These are phyloP conservation scores for Protaetia brevitarsis DNA, from an alignment of 1,140 invertebrate species.

Conservation along the genomic window DNA sequence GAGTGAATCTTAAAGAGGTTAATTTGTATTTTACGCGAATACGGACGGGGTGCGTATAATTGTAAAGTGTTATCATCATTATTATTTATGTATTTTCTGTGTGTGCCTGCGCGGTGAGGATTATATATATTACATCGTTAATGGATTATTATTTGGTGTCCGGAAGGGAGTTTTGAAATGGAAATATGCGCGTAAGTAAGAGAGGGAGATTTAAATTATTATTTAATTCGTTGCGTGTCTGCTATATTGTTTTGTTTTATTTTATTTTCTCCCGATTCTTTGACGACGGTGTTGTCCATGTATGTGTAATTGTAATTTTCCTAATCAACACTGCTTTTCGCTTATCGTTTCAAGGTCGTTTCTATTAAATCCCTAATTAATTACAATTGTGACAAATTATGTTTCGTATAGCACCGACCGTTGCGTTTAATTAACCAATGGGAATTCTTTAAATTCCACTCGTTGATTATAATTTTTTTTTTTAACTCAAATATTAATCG, in stretches of 20 bases:
- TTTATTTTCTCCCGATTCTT: not conserved
- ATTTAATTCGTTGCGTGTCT: too few relatives aligned
- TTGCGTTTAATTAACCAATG: conserved; percentile 2
- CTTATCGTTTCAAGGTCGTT: not conserved
- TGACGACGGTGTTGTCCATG: not conserved
- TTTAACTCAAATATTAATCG: too few relatives aligned
- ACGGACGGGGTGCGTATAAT: too few relatives aligned
- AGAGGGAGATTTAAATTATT: too few relatives aligned
- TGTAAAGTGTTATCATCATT: not conserved
- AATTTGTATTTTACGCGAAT: too few relatives aligned
- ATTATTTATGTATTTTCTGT: not conserved
- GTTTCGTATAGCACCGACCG: too few relatives aligned
- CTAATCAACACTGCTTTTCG: not conserved
- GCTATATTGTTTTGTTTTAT: not conserved
- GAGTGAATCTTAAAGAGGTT: too few relatives aligned
- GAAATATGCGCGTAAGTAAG: not conserved
- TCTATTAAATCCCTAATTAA: not conserved
- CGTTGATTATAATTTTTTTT: too few relatives aligned
- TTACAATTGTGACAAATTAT: not conserved
- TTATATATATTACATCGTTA: not conserved
- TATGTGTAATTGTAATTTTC: too few relatives aligned
- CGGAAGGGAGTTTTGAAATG: not conserved
- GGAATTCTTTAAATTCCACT: too few relatives aligned
- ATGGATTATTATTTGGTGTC: not conserved
- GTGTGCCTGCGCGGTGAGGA: not conserved